Conservation (phyloP, 1,140 invertebrate genomes). For the Limonius californicus region DNA sequence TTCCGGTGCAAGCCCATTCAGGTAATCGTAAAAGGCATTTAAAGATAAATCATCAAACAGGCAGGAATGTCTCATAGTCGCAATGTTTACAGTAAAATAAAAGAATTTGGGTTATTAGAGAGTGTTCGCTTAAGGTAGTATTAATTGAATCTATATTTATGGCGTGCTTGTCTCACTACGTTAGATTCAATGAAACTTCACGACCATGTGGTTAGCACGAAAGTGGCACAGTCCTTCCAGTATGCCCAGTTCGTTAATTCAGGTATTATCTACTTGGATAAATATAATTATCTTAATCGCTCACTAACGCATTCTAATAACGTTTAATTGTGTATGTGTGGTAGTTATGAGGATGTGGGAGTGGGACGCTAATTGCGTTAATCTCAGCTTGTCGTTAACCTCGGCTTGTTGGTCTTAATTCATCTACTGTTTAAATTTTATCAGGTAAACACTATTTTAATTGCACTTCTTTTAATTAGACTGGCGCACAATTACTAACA, state of each 20-base stretch:
- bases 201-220: not conserved
- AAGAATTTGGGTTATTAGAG: too few relatives aligned
- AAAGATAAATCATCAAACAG: too few relatives aligned
- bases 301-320: not conserved
- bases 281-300: constrained; percentile 8
- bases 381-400: not conserved
- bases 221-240: constrained; percentile 3
- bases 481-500: too few relatives aligned
- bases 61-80: too few relatives aligned
- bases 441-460: not conserved
- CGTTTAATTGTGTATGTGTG: not conserved
- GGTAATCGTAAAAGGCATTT: too few relatives aligned
- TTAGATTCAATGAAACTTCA: not conserved
- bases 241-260: not conserved
- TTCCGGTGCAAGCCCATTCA: too few relatives aligned
- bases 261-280: constrained; percentile 1
- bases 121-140: too few relatives aligned
- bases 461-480: not conserved
- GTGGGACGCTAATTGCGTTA: not conserved
- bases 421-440: not conserved
- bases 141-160: too few relatives aligned
- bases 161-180: not conserved
- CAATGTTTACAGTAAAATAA: too few relatives aligned
- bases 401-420: not conserved
- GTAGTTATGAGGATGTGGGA: not conserved